Base-by-base conservation (phyloP, 2,797 vertebrate genomes). In the Bovichtus variegatus region DNA sequence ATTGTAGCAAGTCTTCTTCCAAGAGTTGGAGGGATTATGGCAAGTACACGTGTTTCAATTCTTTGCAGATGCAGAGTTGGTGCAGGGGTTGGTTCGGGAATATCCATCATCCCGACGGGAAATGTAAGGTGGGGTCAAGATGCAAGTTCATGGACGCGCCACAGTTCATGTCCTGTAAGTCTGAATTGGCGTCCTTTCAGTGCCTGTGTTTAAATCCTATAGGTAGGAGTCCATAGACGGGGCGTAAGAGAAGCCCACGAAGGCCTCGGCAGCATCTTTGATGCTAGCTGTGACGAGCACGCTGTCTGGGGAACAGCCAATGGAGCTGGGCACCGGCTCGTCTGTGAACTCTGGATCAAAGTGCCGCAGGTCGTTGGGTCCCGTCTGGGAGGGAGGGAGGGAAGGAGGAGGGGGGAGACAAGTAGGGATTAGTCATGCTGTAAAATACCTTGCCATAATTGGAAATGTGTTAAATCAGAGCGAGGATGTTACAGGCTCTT, bases 341-440 rank as follows among this genome's bases (percentile, higher is more conserved):
- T 99, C 97, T 3, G 98, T 99, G 80, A 99, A 99, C 95, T 99
- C 98, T 0, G 98, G 98, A 87, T 99, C 98, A 34, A 99, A 99
- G 95, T 99, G 98, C 74, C 97, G 94, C 80, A 99, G 94, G 92
- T 99, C 97, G 7, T 93, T 98, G 63, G 98, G 98, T 54, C 98
- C 98, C 0, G 97, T 99, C 98, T 99, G 89, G 2, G 44, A 77
- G 4, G 29, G 16, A 46, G 50, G 54, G 27, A 23, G 36, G 47
- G 50, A 19, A n/a, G 18, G 58, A 21, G 27, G 46, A 29, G 34
- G 27, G 19, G 0, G n/a, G 55, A 57, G 34, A 73, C 29, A 53
- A 58, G 53, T 0, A 23, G 25, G 67, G 77, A 78, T 89, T 90
- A 89, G 80, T 75, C 58, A 40, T n/a, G n/a, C 18, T 68, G 58